Percentiles rank a stretch among this genome's conserved stretches.
These are phyloP conservation scores for Nomada ruficornis DNA, from an alignment of 2,888 invertebrate genomes.

Conservation along the genomic window DNA sequence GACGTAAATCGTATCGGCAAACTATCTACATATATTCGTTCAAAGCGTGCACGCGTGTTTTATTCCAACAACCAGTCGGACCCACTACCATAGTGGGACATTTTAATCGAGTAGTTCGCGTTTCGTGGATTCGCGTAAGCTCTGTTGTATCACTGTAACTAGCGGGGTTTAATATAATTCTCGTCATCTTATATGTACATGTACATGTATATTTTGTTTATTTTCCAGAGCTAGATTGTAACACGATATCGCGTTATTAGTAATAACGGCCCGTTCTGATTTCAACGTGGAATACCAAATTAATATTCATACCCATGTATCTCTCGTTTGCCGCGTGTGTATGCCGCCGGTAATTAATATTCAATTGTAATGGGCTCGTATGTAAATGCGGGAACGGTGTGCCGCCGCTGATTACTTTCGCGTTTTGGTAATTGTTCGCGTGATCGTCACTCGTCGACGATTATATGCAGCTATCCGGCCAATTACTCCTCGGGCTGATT, in stretches of 20 bases:
- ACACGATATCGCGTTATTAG: conserved; percentile 33
- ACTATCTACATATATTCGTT: background rate
- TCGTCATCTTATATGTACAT: background rate
- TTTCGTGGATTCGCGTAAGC: background rate
- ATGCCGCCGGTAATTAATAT: conserved; percentile 49
- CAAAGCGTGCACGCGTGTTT: background rate
- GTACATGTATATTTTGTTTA: background rate
- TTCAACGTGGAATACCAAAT: conserved; percentile 21
- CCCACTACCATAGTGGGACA: background rate
- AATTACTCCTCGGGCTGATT: conserved; percentile 1
- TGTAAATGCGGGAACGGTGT: conserved; percentile 19
- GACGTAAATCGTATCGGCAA: conserved; percentile 14
- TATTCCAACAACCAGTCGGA: conserved; percentile 3
- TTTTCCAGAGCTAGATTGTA: conserved; percentile 16
- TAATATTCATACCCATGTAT: conserved; percentile 44
- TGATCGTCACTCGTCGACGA: background rate
- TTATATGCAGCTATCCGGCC: conserved; percentile 24
- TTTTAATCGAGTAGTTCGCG: conserved; percentile 2
- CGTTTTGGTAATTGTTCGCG: conserved; percentile 36
- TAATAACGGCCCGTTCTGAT: conserved; percentile 38
- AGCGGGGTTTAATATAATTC: conserved; percentile 19
- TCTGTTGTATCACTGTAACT: background rate
- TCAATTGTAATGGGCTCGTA: conserved; percentile 36
- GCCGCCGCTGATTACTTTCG: conserved; percentile 38
- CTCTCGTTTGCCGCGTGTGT: background rate